Conservation (phyloP, 2,888 invertebrate genomes). For the Leptothorax acervorum region DNA sequence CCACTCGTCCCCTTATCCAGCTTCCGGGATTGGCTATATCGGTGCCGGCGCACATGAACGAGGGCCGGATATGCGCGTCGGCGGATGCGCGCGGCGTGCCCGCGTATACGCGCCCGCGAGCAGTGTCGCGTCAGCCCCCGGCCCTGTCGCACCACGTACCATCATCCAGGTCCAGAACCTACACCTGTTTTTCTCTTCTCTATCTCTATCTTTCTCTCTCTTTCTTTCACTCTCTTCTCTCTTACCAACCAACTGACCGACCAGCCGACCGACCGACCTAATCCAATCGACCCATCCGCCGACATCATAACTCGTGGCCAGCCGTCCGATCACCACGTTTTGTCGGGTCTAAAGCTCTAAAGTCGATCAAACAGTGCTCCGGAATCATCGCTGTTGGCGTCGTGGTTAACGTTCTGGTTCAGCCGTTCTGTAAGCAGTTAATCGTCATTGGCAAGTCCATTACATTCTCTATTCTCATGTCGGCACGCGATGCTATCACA, state of each 20-base stretch:
- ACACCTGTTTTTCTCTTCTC: slow-evolving; percentile 76
- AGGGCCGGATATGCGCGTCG: slow-evolving; percentile 71
- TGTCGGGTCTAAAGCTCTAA: slow-evolving; percentile 70
- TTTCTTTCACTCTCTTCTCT: slow-evolving; percentile 71
- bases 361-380: slow-evolving; percentile 72
- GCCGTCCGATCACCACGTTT: slow-evolving; percentile 71
- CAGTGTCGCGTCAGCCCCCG: slow-evolving; percentile 85
- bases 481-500: too few species aligned
- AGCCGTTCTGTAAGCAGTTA: slow-evolving; percentile 63
- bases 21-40: slow-evolving; percentile 73
- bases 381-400: slow-evolving; percentile 48
- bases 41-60: slow-evolving; percentile 64
- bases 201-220: slow-evolving; percentile 71
- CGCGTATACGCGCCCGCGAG: slow-evolving; percentile 79
- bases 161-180: slow-evolving; percentile 83
- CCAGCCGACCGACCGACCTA: slow-evolving; percentile 72
- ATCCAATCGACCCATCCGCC: slow-evolving; percentile 74
- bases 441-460: slow-evolving; percentile 74
- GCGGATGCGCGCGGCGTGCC: slow-evolving; percentile 79
- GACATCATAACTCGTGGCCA: slow-evolving; percentile 66
- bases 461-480: slow-evolving; percentile 21
- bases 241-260: slow-evolving; percentile 60
- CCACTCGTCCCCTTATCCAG: slow-evolving; percentile 60
- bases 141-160: slow-evolving; percentile 84
- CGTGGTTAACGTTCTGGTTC: slow-evolving; percentile 59